Base-by-base conservation (phyloP, 2,888 invertebrate species). In the Rosalia funebris region DNA sequence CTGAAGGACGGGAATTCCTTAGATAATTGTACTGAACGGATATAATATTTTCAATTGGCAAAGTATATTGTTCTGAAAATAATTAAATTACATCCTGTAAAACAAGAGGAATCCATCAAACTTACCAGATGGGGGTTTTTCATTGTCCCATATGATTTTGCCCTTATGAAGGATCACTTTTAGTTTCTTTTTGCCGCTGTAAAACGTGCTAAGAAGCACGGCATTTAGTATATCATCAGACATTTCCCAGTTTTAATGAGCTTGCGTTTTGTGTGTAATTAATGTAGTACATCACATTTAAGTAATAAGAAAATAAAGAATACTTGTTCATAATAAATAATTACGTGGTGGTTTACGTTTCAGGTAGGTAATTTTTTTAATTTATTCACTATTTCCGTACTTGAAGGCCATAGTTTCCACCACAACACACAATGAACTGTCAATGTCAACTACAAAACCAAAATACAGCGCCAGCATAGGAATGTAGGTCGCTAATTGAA, bases 81-180 rank as follows among this genome's bases (percentile, higher is more conserved):
- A 15, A 46, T 34, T n/a, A n/a, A n/a, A n/a, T n/a, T n/a, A n/a
- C n/a, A n/a, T n/a, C n/a, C n/a, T 25, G 3, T 5, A 25, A 42
- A 55, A 54, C n/a, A 20, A 19, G 11, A 16, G 41, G 32, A 36
- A 52, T 15, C 25, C 2, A 39, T 15, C 11, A 36, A 34, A 57
- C 15, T 84, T 81, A 86, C 86, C 83, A 74, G 82, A 82, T 53
- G 85, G 84, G 54, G 84, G 80, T 68, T 83, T 82, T 68, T 84
- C 84, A 44, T 84, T 85, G 73, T 89, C 88, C 89, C 89, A 89
- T 45, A 87, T 85, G 58, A 89, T 79, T 54, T 83, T 84, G 65
- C 85, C 85, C 52, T 84, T 84, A 77, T 88, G 87, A 67, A 88
- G 85, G 77, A 88, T 85, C 11, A 88, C 88, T 62, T 85, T 83